Base-by-base conservation (phyloP, 2,888 invertebrate species). In the Diogma glabrata region DNA sequence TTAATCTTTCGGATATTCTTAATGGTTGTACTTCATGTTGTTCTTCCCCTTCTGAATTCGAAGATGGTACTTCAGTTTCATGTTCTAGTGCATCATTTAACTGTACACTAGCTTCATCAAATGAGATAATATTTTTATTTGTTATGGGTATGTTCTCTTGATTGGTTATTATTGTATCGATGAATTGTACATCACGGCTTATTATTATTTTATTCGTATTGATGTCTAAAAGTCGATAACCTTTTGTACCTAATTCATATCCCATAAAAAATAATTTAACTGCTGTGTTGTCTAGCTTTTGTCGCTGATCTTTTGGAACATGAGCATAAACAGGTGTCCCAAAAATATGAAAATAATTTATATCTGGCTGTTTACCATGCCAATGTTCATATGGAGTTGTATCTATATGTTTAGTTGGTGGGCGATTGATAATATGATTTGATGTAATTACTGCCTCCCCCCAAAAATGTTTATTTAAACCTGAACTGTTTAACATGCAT, bases 401-500 rank as follows among this genome's bases (percentile, higher is more conserved):
- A 12, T 28, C n/a, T 28, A 28, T 3, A 36, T 36, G n/a, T 36
- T 16, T 33, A 33, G 3, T 33, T 14, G 10, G 57, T 55, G 16
- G 33, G 36, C 36, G 10, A 36, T 7, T 36, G 16, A 36, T 36
- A 14, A 36, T 33, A 16, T 33, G 33, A 12, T 33, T 33, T 16
- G 33, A n/a, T 33, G 33, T 33, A 33, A 12, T 33, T 16, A 33
- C 8, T 17, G 60, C 60, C 45, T 60, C 60, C 26, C 55, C 58
- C 57, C 60, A 60, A 38, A 57, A 57, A n/a, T 33, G 33, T n/a
- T 51, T 30, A 46, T 45, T 45, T 30, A 51, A 28, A 26, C 20
- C 22, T 12, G 33, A 33, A 33, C 12, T 7, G n/a, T 9, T 28
- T 28, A 28, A 3, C 2, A 3, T 28, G n/a, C 3, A 28, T 12